Base-by-base conservation (phyloP, 1,140 invertebrate genomes). In the Drosophila trapezifrons region DNA sequence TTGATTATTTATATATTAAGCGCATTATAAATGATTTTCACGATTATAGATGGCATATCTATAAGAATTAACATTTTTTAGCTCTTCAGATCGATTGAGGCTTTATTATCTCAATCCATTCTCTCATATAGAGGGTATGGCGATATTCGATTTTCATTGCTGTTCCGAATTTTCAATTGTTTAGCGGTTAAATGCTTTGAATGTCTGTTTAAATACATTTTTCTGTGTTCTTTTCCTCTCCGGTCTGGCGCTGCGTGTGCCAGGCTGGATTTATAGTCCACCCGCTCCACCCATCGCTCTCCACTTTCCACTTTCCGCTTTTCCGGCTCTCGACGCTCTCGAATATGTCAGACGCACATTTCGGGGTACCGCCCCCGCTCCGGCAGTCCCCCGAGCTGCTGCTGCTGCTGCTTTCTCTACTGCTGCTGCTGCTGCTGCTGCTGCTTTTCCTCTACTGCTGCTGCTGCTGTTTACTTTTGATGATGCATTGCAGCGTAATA, bases 401-500 rank as follows among this genome's bases (percentile, higher is more conserved):
- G 70, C 65, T 70, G 65, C 29, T 40, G 59, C 72, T 43, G 55
- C 37, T 46, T 45, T 73, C 52, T 27, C 32, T 58, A 38, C 54
- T 25, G 22, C 55, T 46, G 59, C 65, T 47, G 47, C 80, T 56
- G 52, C 20, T 55, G 43, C 47, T 35, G 54, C 62, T 54, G 54
- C 74, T 79, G 83, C 82, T 86, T 86, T n/a, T n/a, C n/a, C n/a
- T n/a, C n/a, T n/a, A n/a, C n/a, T n/a, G n/a, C n/a, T n/a, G n/a
- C 60, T 35, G 54, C 62, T 54, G 54, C 74, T 79, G 83, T 87
- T 86, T 86, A 87, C 83, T 86, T 79, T 78, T 56, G 76, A 86
- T 86, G 82, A 86, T 86, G 83, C 83, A 86, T 86, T 87, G 82
- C 82, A 87, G 83, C 76, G 79, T 72, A 82, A 87, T 86, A 86